A percentile compares a stretch with the other conserved stretches of the same genome.
Conservation (phyloP, 2,113 vertebrate genomes). For the Oryzias javanicus region DNA sequence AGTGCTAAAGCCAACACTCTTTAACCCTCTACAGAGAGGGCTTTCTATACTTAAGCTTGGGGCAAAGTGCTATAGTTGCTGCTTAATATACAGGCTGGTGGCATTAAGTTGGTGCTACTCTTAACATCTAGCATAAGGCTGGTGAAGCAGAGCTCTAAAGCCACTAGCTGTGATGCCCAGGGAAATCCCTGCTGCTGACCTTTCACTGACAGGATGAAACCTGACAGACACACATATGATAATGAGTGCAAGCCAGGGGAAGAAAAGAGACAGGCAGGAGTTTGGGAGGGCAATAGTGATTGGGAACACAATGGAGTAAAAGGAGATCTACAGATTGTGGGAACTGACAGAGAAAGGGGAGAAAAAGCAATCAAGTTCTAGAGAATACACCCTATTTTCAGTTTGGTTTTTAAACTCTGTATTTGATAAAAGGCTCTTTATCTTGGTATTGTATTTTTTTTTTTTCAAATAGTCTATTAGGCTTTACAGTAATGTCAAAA, state of each 20-base stretch:
- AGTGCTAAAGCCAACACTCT: slow-evolving; percentile 37
- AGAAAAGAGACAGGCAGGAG: slow-evolving; percentile 23
- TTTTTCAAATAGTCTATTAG: too few relatives aligned
- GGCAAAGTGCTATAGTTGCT: slow-evolving; percentile 42
- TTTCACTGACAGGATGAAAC: slow-evolving; percentile 74
- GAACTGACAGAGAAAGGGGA: slow-evolving; percentile 3
- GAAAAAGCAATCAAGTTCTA: slow-evolving; percentile 10
- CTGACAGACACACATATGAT: slow-evolving; percentile 68
- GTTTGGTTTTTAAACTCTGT: too few relatives aligned
- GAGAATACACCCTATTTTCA: neutral
- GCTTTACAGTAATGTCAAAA: too few relatives aligned
- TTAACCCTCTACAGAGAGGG: slow-evolving; percentile 36
- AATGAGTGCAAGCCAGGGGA: slow-evolving; percentile 54
- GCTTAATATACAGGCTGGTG: slow-evolving; percentile 64
- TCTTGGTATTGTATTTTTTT: too few relatives aligned
- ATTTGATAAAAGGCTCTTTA: too few relatives aligned
- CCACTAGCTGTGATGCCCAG: slow-evolving; percentile 68
- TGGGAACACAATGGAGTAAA: too few relatives aligned
- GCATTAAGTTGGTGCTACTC: slow-evolving; percentile 56
- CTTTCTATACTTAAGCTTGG: slow-evolving; percentile 32
- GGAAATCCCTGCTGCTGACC: slow-evolving; percentile 76
- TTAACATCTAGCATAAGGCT: slow-evolving; percentile 71
- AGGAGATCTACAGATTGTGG: neutral
- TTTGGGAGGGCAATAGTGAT: slow-evolving; percentile 8
- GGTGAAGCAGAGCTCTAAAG: slow-evolving; percentile 63